Percentiles rank a stretch among this genome's conserved stretches.
Conservation (phyloP, 2,888 invertebrate species). For the Polietes domitor region DNA sequence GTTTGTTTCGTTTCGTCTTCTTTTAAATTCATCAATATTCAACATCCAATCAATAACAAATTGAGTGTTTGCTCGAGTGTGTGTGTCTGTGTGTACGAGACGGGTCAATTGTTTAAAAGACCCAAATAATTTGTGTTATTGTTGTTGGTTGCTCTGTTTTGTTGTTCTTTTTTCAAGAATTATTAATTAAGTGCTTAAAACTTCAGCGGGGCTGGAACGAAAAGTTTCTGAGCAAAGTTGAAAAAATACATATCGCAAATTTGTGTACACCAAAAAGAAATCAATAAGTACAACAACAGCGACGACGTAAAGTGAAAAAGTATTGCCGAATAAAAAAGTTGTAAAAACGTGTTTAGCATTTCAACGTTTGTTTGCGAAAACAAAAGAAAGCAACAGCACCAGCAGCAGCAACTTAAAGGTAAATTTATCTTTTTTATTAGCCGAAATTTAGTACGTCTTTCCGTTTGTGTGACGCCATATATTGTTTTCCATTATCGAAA, state of each 20-base stretch:
- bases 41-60: neutral
- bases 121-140: neutral
- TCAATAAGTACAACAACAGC: neutral
- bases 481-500: neutral
- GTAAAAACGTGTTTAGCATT: conserved; percentile 60
- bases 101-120: conserved; percentile 19
- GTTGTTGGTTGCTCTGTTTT: neutral
- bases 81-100: neutral
- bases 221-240: conserved; percentile 27
- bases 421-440: conserved; percentile 28
- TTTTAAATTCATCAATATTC: conserved; percentile 14
- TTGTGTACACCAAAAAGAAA: neutral
- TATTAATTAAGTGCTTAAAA: conserved; percentile 22
- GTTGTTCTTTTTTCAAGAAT: conserved; percentile 9
- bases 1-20: neutral
- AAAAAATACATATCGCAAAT: neutral
- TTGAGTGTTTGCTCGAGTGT: neutral
- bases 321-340: conserved; percentile 9
- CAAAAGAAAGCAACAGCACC: conserved; percentile 11
- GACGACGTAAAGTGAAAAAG: neutral
- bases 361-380: conserved; percentile 25
- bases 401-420: conserved; percentile 47
- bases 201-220: neutral
- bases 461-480: no score
- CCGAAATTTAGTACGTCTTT: neutral